These are phyloP conservation scores for Apis dorsata DNA, from an alignment of 1,140 invertebrate species.

Conservation along the genomic window DNA sequence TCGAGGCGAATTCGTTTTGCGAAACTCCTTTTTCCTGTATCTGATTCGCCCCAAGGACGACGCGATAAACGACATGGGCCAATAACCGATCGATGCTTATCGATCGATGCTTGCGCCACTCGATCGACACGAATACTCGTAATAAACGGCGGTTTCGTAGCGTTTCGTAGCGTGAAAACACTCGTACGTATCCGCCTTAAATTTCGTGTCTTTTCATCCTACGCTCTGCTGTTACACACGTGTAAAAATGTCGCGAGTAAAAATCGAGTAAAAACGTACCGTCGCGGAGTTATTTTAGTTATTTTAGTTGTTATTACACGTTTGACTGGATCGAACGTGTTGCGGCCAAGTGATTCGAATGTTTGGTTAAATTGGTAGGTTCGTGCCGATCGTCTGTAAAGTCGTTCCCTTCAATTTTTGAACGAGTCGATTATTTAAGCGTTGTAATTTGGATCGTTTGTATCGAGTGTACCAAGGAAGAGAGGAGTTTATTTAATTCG, in stretches of 20 bases:
- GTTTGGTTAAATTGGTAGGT: background rate
- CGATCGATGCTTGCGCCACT: background rate
- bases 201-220: too few species aligned
- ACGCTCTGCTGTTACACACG: background rate
- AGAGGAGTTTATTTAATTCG: too few species aligned
- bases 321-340: background rate
- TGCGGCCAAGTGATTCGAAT: background rate
- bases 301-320: background rate
- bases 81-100: constrained; percentile 31
- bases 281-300: too few species aligned
- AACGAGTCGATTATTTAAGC: too few species aligned
- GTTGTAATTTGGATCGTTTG: too few species aligned
- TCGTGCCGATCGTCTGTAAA: background rate
- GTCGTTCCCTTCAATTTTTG: too few species aligned
- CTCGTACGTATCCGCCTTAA: background rate
- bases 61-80: background rate
- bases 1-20: background rate
- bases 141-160: constrained; percentile 14
- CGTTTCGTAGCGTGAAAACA: background rate
- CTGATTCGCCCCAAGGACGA: constrained; percentile 6
- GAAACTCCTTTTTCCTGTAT: background rate
- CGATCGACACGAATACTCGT: background rate
- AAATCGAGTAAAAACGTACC: background rate
- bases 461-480: too few species aligned
- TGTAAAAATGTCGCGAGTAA: background rate